Evolutionary conservation across 2,797 vertebrate species (phyloP).

Genomic region (Crenichthys baileyi): DNA sequence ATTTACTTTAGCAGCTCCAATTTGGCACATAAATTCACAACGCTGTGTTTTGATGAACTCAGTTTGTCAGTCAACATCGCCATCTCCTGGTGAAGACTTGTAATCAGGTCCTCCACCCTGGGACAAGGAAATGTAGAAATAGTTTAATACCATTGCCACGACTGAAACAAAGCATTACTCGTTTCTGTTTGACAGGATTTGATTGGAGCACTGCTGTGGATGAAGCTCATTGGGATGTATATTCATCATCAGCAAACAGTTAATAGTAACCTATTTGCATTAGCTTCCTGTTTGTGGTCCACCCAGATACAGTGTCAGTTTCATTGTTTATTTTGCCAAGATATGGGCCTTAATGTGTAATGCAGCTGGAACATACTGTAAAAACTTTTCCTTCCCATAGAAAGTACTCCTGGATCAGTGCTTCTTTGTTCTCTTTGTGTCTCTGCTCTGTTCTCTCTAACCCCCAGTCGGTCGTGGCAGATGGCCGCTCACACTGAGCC

Average conservation of each 20-base stretch:
- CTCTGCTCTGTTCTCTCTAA: too few species aligned
- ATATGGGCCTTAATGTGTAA: neutral
- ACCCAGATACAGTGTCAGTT: neutral
- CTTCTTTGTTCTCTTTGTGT: too few species aligned
- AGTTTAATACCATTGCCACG: neutral
- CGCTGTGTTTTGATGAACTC: constrained; percentile 57
- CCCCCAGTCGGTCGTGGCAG: too few species aligned
- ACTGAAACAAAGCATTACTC: neutral
- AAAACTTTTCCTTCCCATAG: too few species aligned
- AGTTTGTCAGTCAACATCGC: constrained; percentile 77
- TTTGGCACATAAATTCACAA: constrained; percentile 65
- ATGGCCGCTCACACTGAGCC: too few species aligned
- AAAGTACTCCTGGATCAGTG: too few species aligned
- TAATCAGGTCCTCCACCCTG: constrained; percentile 75
- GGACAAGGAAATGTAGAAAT: neutral
- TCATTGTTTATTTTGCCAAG: neutral
- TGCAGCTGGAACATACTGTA: neutral
- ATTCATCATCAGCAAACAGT: neutral
- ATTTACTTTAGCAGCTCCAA: constrained; percentile 78
- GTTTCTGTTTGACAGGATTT: neutral
- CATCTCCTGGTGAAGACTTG: constrained; percentile 81
- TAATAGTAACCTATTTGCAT: neutral
- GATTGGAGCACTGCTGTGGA: neutral
- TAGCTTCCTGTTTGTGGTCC: neutral
- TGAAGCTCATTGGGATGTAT: neutral